Evolutionary conservation across 2,113 vertebrate species (phyloP).

Genomic region (Macrotus californicus): DNA sequence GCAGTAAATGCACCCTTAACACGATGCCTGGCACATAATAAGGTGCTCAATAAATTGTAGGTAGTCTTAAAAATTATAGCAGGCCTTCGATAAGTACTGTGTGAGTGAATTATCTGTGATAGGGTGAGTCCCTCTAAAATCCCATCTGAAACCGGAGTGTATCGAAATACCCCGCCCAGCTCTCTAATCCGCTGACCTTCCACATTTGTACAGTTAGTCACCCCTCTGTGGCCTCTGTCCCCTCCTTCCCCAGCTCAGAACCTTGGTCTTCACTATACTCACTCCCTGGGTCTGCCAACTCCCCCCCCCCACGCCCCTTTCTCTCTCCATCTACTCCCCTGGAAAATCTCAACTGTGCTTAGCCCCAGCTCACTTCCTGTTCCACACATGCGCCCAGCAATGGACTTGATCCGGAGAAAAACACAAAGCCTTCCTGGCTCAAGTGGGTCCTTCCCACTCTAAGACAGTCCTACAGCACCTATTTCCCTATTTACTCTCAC

Average conservation of each 20-base stretch:
- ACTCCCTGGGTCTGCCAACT: not conserved
- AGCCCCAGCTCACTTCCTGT: not conserved
- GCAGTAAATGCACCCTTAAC: not conserved
- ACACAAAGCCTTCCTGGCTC: not conserved
- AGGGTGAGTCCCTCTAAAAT: slow-evolving; percentile 14
- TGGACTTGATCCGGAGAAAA: not conserved
- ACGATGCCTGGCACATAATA: not conserved
- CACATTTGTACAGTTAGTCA: not conserved
- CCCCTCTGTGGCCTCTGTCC: not conserved
- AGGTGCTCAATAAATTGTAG: not conserved
- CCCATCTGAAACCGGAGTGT: slow-evolving; percentile 11
- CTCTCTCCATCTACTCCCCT: not conserved
- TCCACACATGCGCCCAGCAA: not conserved
- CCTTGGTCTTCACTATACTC: not conserved
- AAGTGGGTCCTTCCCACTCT: not conserved
- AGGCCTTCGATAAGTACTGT: not conserved
- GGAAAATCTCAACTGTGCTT: not conserved
- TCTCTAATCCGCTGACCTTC: not conserved
- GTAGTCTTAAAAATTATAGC: not conserved
- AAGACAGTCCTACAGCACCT: rapidly evolving
- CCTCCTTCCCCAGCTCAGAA: not conserved
- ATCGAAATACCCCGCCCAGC: not conserved
- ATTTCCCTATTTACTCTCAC: rapidly evolving
- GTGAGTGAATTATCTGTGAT: not conserved
- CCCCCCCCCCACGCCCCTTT: rapidly evolving